Evolutionary conservation across 2,888 invertebrate species (phyloP), one percentile per base, ranked within the genome.

Genomic region (Drosophila seclusa): DNA sequence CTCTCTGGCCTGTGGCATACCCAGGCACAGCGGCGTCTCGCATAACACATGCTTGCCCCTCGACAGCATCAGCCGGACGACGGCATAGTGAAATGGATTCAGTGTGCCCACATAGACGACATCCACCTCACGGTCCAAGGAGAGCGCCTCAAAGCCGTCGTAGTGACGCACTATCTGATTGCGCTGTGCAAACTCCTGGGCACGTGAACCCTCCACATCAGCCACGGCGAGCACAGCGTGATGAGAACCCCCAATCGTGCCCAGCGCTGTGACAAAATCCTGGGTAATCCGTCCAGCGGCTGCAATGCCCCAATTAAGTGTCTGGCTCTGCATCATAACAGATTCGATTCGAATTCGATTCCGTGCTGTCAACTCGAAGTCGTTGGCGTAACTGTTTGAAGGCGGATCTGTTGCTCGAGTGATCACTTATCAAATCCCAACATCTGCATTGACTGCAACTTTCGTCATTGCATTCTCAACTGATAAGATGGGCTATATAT

Each of bases 21-120:
- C 97, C 93, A 98, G 92, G 55, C 97, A 96, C 67, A 98, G 93
- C 0, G 98, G 98, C 91, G 98, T 98, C 92, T 99, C 98, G 91
- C 98, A 97, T 1, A 99, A 93, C 1, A 99, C 96, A 87, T 97
- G 96, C 92, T 98, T 98, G 0, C 97, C 97, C 84, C 95, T 94
- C 68, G 96, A 95, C 31, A 99, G 93, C 95, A 97, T 96, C 69
- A 97, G 87, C 90, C 96, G 96, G 0, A 95, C 94, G 7, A 96
- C 93, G 29, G 95, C 94, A 78, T 95, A 95, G 93, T 98, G 98
- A 69, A 95, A 94, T 0, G 96, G 94, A 92, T 97, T 96, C 27
- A 98, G 92, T 0, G 95, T 94, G 11, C 97, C 98, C 80, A 98
- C 94, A 91, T 98, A 98, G 0, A 96, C 96, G 18, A 98, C 95